phyloP scores from a whole-genome alignment of 2,113 vertebrate genomes.

The Trichechus manatus region DNA sequence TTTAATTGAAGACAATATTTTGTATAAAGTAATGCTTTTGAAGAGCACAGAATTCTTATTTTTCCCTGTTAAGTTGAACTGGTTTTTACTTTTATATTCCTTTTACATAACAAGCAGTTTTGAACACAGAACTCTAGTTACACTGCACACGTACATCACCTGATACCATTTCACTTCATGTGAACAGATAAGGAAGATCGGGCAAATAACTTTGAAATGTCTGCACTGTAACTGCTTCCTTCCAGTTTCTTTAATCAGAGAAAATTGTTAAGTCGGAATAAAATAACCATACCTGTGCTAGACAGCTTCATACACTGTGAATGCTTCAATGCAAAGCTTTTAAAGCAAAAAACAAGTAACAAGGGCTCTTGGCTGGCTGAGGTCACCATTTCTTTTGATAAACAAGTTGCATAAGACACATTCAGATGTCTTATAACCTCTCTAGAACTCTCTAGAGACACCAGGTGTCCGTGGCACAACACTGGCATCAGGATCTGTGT shows the following conservation, averaged over 20 bases:
- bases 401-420: background rate
- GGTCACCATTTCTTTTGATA: background rate
- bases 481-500: background rate
- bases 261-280: background rate
- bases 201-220: background rate
- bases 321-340: background rate
- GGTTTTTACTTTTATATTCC: background rate
- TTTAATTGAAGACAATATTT: background rate
- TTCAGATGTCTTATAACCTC: background rate
- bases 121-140: background rate
- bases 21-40: background rate
- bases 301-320: background rate
- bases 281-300: background rate
- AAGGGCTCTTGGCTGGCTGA: background rate
- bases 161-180: background rate
- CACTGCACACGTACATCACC: background rate
- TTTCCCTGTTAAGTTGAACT: background rate
- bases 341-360: background rate
- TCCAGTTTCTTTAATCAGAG: conserved; percentile 33
- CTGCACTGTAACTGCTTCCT: background rate
- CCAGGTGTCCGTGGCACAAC: background rate
- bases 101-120: background rate
- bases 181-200: background rate
- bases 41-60: background rate
- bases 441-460: background rate